These are phyloP conservation scores for Drosophila imparisetae DNA, from an alignment of 2,888 invertebrate genomes.

Conservation along the genomic window DNA sequence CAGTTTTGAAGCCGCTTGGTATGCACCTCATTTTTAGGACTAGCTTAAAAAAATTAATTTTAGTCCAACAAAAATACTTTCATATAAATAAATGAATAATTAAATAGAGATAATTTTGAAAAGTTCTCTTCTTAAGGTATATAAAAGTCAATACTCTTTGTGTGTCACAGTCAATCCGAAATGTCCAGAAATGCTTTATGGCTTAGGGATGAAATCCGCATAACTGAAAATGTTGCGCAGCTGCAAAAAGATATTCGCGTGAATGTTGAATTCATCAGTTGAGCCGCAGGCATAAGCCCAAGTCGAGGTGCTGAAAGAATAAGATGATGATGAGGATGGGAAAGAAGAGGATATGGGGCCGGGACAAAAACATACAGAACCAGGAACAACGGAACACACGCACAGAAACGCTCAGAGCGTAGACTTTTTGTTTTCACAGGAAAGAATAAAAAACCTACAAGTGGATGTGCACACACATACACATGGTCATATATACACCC, in stretches of 20 bases:
- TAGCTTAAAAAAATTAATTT: neutral
- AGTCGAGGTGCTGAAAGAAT: slow-evolving; percentile 38
- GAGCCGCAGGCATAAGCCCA: slow-evolving; percentile 44
- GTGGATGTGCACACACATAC: slow-evolving; percentile 60
- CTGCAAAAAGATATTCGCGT: slow-evolving; percentile 26
- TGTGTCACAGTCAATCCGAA: slow-evolving; percentile 9
- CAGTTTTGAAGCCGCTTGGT: slow-evolving; percentile 32
- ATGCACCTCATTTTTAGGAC: slow-evolving; percentile 15
- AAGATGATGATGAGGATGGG: slow-evolving; percentile 18
- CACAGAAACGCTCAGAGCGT: slow-evolving; percentile 60
- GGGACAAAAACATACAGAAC: slow-evolving; percentile 28
- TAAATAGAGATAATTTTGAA: neutral
- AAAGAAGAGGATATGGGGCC: slow-evolving; percentile 23
- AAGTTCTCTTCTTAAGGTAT: neutral
- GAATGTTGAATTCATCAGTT: slow-evolving; percentile 46
- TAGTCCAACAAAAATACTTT: neutral
- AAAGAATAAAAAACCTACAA: slow-evolving; percentile 74
- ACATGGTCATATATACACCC: slow-evolving; percentile 10
- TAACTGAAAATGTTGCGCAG: slow-evolving; percentile 35
- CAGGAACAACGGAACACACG: slow-evolving; percentile 57
- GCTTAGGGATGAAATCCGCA: slow-evolving; percentile 31
- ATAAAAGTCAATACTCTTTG: neutral
- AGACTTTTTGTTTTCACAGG: slow-evolving; percentile 73
- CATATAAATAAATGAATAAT: neutral
- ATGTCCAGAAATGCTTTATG: slow-evolving; percentile 24